A percentile compares a stretch with the other conserved stretches of the same genome.
phyloP scores from a whole-genome alignment of 2,113 vertebrate genomes.

The Bathybates hornii region DNA sequence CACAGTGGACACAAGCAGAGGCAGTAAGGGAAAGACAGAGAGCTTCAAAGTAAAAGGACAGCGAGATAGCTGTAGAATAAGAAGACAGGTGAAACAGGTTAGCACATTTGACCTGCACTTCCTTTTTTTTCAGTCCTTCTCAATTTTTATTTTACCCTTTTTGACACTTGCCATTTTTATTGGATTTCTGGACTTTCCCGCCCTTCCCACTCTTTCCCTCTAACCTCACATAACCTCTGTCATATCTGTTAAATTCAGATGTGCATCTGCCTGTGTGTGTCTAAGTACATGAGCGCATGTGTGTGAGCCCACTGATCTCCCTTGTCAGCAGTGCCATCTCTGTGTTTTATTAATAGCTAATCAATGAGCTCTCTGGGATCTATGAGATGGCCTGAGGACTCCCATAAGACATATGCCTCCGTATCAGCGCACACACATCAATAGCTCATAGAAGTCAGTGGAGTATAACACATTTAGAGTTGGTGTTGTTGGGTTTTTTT shows the following conservation, averaged over 20 bases:
- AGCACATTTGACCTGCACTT: not conserved
- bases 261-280: not conserved
- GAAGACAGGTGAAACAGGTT: conserved; percentile 16
- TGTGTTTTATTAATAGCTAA: conserved; percentile 64
- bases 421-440: conserved; percentile 14
- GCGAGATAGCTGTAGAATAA: not conserved
- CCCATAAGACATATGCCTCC: conserved; percentile 39
- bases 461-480: conserved; percentile 1
- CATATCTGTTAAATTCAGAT: not conserved
- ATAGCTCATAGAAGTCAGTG: conserved; percentile 5
- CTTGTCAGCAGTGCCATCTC: conserved; percentile 46
- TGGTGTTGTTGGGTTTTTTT: not conserved
- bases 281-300: not conserved
- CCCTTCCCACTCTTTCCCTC: not conserved
- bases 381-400: conserved; percentile 39
- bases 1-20: conserved; percentile 5
- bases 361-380: conserved; percentile 59
- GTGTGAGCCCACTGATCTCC: conserved; percentile 30
- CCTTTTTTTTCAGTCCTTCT: not conserved
- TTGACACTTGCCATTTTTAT: not conserved
- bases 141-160: not conserved
- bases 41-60: conserved; percentile 8
- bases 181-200: not conserved
- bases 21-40: not conserved
- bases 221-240: not conserved